These are phyloP conservation scores for Notarius quadriscutis DNA, from an alignment of 2,113 vertebrate species.

Conservation along the genomic window DNA sequence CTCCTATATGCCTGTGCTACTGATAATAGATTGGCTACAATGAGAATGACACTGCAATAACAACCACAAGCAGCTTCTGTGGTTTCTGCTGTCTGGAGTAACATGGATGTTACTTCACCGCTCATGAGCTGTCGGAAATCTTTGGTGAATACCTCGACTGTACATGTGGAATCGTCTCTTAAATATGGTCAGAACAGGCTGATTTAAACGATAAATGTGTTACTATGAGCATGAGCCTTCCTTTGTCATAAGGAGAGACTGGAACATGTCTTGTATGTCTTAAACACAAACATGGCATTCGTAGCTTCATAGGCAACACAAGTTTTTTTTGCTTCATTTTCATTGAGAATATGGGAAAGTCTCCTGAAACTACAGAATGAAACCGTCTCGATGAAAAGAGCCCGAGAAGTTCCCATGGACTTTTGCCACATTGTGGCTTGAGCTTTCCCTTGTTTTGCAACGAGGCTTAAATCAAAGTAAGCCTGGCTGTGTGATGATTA, in stretches of 20 bases:
- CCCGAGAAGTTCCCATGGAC: conserved; percentile 40
- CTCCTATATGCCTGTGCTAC: background rate
- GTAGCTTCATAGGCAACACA: too few species aligned
- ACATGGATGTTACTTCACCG: background rate
- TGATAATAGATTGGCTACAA: background rate
- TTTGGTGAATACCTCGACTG: background rate
- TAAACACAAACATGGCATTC: too few species aligned
- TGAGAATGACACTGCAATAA: background rate
- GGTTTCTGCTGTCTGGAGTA: background rate
- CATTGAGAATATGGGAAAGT: background rate
- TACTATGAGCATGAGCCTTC: background rate
- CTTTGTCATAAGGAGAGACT: background rate
- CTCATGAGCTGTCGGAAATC: background rate
- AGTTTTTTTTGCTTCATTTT: background rate
- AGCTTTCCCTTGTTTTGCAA: conserved; percentile 31
- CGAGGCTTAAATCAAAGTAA: background rate
- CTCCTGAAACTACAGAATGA: background rate
- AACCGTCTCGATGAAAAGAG: background rate
- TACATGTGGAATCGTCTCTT: background rate
- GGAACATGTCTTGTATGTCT: background rate
- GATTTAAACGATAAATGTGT: background rate
- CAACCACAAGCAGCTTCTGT: background rate
- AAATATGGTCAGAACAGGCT: background rate
- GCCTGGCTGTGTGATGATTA: conserved; percentile 1
- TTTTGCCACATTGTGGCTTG: conserved; percentile 14